Conservation (phyloP, 53 echinoderm and acorn worm genomes). For the Astropecten irregularis region DNA sequence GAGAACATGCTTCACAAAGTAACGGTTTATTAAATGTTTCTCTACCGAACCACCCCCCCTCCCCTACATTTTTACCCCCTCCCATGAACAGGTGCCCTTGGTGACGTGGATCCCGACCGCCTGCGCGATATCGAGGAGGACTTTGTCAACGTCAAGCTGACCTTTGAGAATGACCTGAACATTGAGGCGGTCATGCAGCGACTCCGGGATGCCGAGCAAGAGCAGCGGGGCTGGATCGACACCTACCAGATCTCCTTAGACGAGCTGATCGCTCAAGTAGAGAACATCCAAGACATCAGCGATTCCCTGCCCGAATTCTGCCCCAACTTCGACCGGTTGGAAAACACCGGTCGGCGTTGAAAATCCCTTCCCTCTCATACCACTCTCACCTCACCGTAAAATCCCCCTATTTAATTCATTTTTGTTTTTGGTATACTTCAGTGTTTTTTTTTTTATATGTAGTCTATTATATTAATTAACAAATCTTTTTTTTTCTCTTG, state of each 20-base stretch:
- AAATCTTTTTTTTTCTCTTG: too few relatives aligned
- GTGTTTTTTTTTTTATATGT: conserved; percentile 7
- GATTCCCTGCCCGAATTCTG: conserved; percentile 78
- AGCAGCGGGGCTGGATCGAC: conserved; percentile 68
- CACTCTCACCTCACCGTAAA: background rate
- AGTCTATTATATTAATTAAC: conserved; percentile 18
- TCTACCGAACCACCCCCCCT: too few relatives aligned
- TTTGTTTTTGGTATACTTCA: conserved; percentile 8
- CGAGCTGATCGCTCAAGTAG: conserved; percentile 70
- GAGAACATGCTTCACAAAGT: too few relatives aligned
- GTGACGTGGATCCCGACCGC: conserved; percentile 52
- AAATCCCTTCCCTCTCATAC: background rate
- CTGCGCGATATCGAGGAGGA: conserved; percentile 70
- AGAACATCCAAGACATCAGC: conserved; percentile 64
- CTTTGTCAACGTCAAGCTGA: conserved; percentile 73
- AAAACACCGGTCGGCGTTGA: conserved; percentile 31
- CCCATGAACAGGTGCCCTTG: conserved; percentile 52
- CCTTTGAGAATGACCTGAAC: conserved; percentile 71
- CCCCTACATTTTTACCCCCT: too few relatives aligned
- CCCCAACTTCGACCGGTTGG: conserved; percentile 42
- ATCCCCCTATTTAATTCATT: conserved; percentile 44
- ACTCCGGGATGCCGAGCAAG: conserved; percentile 45
- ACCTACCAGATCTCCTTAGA: conserved; percentile 73
- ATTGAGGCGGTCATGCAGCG: conserved; percentile 73
- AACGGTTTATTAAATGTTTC: too few relatives aligned